Conservation (phyloP, 2,113 vertebrate genomes). For the Tricholaema leucomelas region DNA sequence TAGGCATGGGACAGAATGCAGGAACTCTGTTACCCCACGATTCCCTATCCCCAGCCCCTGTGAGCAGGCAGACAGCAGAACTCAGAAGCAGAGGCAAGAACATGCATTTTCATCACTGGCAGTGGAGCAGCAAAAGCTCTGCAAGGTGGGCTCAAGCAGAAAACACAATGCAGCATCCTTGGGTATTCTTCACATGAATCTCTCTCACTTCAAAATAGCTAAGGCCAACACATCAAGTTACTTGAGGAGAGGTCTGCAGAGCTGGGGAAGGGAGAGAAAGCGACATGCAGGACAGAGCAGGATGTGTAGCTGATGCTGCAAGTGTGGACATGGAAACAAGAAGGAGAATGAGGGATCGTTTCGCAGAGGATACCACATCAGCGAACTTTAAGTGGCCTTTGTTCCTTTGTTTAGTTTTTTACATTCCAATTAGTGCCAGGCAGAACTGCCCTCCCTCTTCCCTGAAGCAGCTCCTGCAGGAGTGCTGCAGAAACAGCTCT, state of each 20-base stretch:
- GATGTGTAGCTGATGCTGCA: conserved; percentile 18
- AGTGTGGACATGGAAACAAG: neutral
- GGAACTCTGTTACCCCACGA: neutral
- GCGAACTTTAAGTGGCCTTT: neutral
- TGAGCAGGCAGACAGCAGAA: neutral
- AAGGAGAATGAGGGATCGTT: neutral
- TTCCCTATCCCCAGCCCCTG: neutral
- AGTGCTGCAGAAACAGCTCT: neutral
- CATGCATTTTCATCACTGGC: conserved; percentile 3
- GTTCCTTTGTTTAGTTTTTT: neutral
- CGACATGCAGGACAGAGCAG: conserved; percentile 36
- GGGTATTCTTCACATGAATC: neutral
- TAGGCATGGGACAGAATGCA: neutral
- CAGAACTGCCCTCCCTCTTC: neutral
- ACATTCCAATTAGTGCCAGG: conserved; percentile 12
- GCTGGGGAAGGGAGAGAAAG: neutral
- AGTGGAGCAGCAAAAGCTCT: neutral
- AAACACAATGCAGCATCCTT: conserved; percentile 12
- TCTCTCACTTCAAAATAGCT: neutral
- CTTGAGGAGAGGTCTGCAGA: neutral
- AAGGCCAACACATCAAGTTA: neutral
- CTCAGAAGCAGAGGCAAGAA: conserved; percentile 10
- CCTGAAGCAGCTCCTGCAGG: neutral
- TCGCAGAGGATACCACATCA: neutral
- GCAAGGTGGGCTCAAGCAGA: neutral